Percentiles rank a stretch among this genome's conserved stretches.
phyloP scores from a whole-genome alignment of 1,140 invertebrate species.

The Phthorimaea operculella region DNA sequence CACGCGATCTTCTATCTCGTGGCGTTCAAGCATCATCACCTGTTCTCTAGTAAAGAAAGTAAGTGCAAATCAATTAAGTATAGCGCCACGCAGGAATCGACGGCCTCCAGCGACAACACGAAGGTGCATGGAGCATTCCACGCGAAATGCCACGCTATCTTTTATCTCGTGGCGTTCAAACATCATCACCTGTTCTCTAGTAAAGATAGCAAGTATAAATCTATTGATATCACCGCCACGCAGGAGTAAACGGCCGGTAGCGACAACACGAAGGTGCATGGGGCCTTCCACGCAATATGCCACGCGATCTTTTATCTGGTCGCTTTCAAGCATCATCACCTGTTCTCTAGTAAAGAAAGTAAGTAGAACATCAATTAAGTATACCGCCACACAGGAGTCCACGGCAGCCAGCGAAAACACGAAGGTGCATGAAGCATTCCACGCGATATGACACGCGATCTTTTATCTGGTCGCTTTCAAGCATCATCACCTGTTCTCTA shows the following conservation, averaged over 20 bases:
- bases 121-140: constrained; percentile 88
- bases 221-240: too few species aligned
- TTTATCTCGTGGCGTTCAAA: constrained; percentile 90
- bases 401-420: constrained; percentile 40
- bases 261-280: constrained; percentile 73
- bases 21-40: constrained; percentile 85
- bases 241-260: constrained; percentile 44
- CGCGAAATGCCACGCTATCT: constrained; percentile 88
- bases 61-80: too few species aligned
- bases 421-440: constrained; percentile 85
- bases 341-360: constrained; percentile 81
- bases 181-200: constrained; percentile 82
- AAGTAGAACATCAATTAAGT: too few species aligned
- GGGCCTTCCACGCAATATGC: constrained; percentile 89
- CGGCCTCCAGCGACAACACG: constrained; percentile 37
- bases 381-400: constrained; percentile 55
- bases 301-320: constrained; percentile 93
- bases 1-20: constrained; percentile 93
- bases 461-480: constrained; percentile 93
- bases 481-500: constrained; percentile 82
- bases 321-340: constrained; percentile 85
- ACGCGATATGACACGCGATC: constrained; percentile 88
- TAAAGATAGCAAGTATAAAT: constrained; percentile 79
- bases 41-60: constrained; percentile 81
- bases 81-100: constrained; percentile 55